Base-by-base conservation (phyloP, 1,140 invertebrate species). In the Diorhabda carinulata region DNA sequence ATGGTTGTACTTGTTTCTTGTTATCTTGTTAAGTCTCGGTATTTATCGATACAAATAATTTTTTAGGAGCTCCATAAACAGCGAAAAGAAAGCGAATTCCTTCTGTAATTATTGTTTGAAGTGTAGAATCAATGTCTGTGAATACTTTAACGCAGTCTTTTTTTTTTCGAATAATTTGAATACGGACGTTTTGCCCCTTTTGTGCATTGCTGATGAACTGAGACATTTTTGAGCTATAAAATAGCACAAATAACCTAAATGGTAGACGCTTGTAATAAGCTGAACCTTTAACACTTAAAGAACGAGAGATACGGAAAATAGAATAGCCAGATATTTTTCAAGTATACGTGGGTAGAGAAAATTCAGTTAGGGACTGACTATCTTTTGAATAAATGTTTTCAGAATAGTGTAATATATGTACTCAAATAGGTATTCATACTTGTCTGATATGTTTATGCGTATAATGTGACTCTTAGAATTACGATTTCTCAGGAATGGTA, bases 91-190 rank as follows among this genome's bases (percentile, higher is more conserved):
- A 25, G 25, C 1, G 25, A 52, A 52, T 52, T 52, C 8, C 45
- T 25, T 25, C 25, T 1, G 1, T 25, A 25, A 25, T 25, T 25
- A 25, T 25, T 25, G 25, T 25, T 25, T 52, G 45, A 52, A 2
- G 45, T 52, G 45, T 52, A 9, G 45, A 52, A 52, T 52, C 8
- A 52, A 52, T 52, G 5, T 52, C 45, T 52, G 45, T 52, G 8
- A 52, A 52, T 52, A 52, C 2, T 52, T 52, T 52, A 52, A 9
- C 45, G 45, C 2, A 52, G 45, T 52, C 45, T 2, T 64, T 67
- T 77, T 65, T 74, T 72, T 75, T 67, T 78, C 72, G 71, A 76
- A 77, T 57, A 78, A 60, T 78, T 78, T 76, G 8, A 78, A 76
- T 61, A 77, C 73, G 70, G 72, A 9, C 69, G 25, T 76, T 75